phyloP scores from a whole-genome alignment of 1,140 invertebrate genomes.

The Drosophila insularis region DNA sequence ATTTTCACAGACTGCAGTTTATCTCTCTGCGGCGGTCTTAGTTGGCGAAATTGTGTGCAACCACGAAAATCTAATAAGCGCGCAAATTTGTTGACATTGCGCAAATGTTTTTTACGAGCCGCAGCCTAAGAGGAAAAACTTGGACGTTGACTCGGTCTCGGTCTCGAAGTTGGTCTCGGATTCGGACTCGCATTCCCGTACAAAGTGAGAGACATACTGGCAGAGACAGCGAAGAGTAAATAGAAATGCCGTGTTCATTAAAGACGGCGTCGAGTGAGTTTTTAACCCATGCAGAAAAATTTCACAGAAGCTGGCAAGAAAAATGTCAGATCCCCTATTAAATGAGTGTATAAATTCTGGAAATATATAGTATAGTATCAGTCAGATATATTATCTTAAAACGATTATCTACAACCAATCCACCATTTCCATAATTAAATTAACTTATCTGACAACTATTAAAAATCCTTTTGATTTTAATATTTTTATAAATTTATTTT shows the following conservation, averaged over 20 bases:
- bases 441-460: no score
- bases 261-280: slow-evolving; percentile 23
- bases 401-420: no score
- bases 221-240: neutral
- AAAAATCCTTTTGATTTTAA: no score
- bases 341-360: no score
- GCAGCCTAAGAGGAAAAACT: slow-evolving; percentile 43
- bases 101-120: slow-evolving; percentile 78
- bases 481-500: no score
- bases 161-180: neutral
- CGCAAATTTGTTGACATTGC: slow-evolving; percentile 81
- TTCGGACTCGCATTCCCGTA: neutral
- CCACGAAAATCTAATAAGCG: slow-evolving; percentile 81
- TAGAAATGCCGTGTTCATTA: slow-evolving; percentile 18
- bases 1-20: slow-evolving; percentile 75
- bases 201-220: neutral
- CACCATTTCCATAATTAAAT: no score
- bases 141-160: slow-evolving; percentile 16
- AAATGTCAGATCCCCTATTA: no score
- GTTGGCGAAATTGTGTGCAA: slow-evolving; percentile 80
- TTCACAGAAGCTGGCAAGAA: no score
- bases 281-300: neutral
- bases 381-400: no score
- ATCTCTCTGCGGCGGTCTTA: slow-evolving; percentile 74
- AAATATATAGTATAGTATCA: no score